Base-by-base conservation (phyloP, 2,888 invertebrate species). In the Isoperla grammatica region DNA sequence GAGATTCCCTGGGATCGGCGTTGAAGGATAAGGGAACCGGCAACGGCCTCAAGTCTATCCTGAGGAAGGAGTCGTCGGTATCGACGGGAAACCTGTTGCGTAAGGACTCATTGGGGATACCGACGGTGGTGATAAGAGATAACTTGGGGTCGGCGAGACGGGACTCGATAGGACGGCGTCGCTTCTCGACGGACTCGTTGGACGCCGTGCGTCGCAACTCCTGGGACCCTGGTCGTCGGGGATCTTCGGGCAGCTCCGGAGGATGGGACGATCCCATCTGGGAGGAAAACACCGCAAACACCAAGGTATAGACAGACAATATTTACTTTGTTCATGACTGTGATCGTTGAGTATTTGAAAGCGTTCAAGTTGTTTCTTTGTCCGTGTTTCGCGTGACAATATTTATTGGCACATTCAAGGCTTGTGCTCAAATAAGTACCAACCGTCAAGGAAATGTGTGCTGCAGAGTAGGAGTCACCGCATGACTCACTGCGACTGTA, bases 111-210 rank as follows among this genome's bases (percentile, higher is more conserved):
- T 19, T 57, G 35, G 57, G 49, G 2, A 37, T 48, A 20, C 50
- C 57, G 3, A 17, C 46, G n/a, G 39, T 22, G 66, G 69, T 35
- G 19, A 40, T 39, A 12, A 22, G 48, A 35, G 59, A 60, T 22
- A 39, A 65, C 22, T n/a, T 50, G 43, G 61, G 61, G n/a, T 62
- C 66, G 48, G 64, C 62, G 17, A 59, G 62, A 20, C 56, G 84
- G 68, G 73, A 78, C 49, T 78, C 76, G 50, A 74, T 77, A 43
- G 73, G 72, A 48, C 71, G 72, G 61, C 68, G 79, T 60, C 74
- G 80, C 61, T 79, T 79, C 58, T 88, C 88, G 0, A 83, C 84
- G 39, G 88, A 88, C 72, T 88, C 88, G 1, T 71, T 88, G 72
- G 87, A 88, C 69, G 79, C 80, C 62, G 70, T 74, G 50, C 82